Conservation (phyloP, 2,113 vertebrate species). For the Mormoops blainvillei region DNA sequence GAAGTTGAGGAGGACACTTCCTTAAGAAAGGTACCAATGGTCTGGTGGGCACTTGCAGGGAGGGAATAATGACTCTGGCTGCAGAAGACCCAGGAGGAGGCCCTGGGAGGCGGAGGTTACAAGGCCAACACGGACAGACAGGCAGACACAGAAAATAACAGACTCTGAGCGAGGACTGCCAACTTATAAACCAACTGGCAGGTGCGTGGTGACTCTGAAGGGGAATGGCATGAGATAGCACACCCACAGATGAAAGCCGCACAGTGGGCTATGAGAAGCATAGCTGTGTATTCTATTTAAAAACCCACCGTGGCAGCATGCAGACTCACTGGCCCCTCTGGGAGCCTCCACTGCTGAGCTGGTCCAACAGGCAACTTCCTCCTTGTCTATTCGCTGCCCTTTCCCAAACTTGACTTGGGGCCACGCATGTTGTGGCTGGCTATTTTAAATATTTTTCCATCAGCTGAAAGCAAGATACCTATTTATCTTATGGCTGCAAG, state of each 20-base stretch:
- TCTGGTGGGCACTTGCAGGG: rapidly evolving
- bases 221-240: rapidly evolving
- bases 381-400: background rate
- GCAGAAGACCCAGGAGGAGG: background rate
- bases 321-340: background rate
- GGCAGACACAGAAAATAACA: background rate
- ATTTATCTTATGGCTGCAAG: slow-evolving; percentile 88
- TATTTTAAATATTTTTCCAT: slow-evolving; percentile 68
- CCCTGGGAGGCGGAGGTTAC: background rate
- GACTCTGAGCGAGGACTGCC: background rate
- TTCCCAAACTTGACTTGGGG: slow-evolving; percentile 57
- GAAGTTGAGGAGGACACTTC: background rate
- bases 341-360: background rate
- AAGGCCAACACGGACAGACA: background rate
- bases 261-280: background rate
- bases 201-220: rapidly evolving
- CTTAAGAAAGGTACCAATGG: rapidly evolving
- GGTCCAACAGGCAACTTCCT: background rate
- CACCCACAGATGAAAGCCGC: background rate
- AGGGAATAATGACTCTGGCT: rapidly evolving
- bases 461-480: slow-evolving; percentile 70
- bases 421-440: slow-evolving; percentile 41
- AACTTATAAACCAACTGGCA: rapidly evolving
- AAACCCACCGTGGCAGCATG: rapidly evolving
- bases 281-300: background rate